Evolutionary conservation across 2,113 vertebrate species (phyloP).

Genomic region (Rhynchomys soricoides): DNA sequence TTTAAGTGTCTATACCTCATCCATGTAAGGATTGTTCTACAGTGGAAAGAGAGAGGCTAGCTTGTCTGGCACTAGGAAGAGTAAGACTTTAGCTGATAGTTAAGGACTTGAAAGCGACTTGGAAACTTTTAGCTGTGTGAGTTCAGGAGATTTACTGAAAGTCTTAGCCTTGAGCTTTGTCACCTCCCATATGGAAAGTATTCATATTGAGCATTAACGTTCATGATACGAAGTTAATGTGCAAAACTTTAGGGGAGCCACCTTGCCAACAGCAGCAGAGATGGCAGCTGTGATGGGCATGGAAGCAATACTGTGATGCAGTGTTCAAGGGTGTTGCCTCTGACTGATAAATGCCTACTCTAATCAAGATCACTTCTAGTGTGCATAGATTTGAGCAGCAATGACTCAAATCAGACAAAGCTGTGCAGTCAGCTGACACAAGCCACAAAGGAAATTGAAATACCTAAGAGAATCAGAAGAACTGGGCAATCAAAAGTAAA

Average conservation of each 20-base stretch:
- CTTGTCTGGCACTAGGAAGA: neutral
- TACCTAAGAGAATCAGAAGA: neutral
- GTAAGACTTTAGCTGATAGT: neutral
- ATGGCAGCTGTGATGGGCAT: neutral
- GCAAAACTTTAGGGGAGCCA: neutral
- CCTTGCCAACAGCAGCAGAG: no score
- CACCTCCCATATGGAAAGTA: constrained; percentile 26
- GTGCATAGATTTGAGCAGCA: neutral
- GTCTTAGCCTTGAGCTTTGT: neutral
- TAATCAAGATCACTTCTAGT: neutral
- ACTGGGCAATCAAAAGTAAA: neutral
- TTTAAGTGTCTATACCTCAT: neutral
- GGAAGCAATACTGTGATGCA: neutral
- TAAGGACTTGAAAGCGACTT: neutral
- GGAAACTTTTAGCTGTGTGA: neutral
- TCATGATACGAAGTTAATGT: neutral
- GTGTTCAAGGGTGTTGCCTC: neutral
- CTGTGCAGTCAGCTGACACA: neutral
- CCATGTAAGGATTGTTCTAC: neutral
- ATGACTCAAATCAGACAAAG: neutral
- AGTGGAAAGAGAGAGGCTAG: neutral
- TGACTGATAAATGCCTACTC: neutral
- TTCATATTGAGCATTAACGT: neutral
- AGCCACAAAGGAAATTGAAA: constrained; percentile 1
- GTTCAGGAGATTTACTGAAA: neutral